Conservation (phyloP, 2,113 vertebrate species). For the Cacatua alba region DNA sequence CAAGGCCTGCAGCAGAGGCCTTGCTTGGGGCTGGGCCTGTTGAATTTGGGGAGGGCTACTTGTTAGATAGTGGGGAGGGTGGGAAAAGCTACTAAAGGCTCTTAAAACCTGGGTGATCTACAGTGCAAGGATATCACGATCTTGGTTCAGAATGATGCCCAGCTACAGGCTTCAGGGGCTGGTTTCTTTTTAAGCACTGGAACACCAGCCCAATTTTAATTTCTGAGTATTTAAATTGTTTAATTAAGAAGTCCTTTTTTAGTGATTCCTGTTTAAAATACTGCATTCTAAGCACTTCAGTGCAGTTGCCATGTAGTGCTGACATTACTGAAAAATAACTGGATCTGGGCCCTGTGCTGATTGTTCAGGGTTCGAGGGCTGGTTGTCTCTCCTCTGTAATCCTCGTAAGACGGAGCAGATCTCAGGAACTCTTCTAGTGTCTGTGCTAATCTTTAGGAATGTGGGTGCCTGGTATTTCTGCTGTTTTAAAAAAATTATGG, state of each 20-base stretch:
- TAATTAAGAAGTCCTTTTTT: neutral
- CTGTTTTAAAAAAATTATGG: neutral
- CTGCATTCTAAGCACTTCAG: neutral
- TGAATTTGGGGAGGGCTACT: neutral
- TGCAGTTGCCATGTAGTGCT: neutral
- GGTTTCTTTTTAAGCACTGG: neutral
- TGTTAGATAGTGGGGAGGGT: neutral
- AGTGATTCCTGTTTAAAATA: neutral
- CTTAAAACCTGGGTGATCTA: neutral
- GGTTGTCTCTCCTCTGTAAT: neutral
- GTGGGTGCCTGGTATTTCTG: constrained; percentile 31
- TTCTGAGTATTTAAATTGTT: neutral
- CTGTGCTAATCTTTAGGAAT: neutral
- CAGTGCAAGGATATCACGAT: neutral
- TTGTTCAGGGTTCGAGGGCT: neutral
- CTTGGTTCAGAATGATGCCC: neutral
- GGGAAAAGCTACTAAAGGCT: neutral
- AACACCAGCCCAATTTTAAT: neutral
- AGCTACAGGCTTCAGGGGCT: neutral
- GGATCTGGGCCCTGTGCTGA: neutral
- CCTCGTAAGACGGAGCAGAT: neutral
- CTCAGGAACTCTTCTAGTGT: neutral
- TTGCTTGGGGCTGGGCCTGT: neutral
- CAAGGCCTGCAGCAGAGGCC: neutral
- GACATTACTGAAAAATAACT: neutral